Percentiles rank a stretch among this genome's conserved stretches.
phyloP scores from a whole-genome alignment of 2,797 vertebrate species.

The Argya squamiceps region DNA sequence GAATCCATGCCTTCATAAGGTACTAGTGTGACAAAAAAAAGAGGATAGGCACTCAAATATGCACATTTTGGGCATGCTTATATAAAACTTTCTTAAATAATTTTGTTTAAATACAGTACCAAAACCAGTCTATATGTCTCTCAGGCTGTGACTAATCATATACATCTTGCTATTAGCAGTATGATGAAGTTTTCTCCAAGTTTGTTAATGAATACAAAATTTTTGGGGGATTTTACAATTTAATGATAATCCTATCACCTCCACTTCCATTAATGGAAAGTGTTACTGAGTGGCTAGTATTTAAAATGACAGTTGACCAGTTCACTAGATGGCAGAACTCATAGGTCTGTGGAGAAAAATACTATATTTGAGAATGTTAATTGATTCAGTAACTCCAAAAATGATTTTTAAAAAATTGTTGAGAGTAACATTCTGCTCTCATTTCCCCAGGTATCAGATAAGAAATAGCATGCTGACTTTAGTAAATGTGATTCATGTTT shows the following conservation, averaged over 20 bases:
- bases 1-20: not conserved
- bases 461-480: not conserved
- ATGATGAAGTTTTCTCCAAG: not conserved
- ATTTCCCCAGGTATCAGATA: not conserved
- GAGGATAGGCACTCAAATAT: not conserved
- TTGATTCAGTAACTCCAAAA: not conserved
- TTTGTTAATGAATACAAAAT: not conserved
- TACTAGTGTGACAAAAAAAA: not conserved
- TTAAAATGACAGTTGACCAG: not conserved
- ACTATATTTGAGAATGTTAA: not conserved
- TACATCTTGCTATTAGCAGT: not conserved
- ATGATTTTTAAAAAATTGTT: not conserved
- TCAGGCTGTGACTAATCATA: not conserved
- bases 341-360: not conserved
- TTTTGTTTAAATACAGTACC: not conserved
- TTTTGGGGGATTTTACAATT: not conserved
- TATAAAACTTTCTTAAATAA: not conserved
- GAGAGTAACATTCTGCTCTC: not conserved
- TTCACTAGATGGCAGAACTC: not conserved
- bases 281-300: not conserved
- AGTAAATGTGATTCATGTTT: not conserved
- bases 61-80: not conserved
- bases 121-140: not conserved
- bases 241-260: not conserved
- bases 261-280: not conserved